Evolutionary conservation across 2,888 invertebrate species (phyloP), one percentile per base, ranked within the genome.

Genomic region (Agriopis leucophaearia): DNA sequence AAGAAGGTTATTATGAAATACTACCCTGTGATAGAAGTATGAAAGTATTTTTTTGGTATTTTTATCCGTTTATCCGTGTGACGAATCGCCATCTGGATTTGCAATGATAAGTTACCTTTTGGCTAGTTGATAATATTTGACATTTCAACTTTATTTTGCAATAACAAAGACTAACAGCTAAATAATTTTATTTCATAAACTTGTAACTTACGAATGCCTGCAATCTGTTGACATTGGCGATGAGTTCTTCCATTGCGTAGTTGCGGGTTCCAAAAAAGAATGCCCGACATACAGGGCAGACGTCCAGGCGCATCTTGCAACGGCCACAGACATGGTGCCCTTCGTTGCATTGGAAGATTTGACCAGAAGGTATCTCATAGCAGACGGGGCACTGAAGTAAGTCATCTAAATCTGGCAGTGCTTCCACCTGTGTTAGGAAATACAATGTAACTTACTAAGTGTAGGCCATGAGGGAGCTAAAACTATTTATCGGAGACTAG

Each of bases 331-430:
- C 91, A 81, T 95, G 94, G 76, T 95, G 95, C 0, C 95, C 95
- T 71, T 94, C 91, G 74, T 88, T 84, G 76, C 95, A 95, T 78
- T 94, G 94, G 70, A 92, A 89, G 67, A 95, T 94, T 69, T 90
- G 90, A 1, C 89, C 91, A 0, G 85, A 72, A 12, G 94, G 92
- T 63, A 92, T 89, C 74, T 94, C 94, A 76, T 94, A 94, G 81
- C 95, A 95, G n/a, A 95, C 92, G 27, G 94, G 95, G 79, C 95
- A 95, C 81, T 94, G 94, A 6, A 95, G 81, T 58, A 95, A 76
- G 64, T 95, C 94, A 76, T 95, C 95, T 60, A 95, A 84, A 72
- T 93, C 91, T 64, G 93, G 87, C 72, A 92, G 78, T 66, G 88
- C 78, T 64, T 93, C 93, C 35, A 85, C 68, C 93, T 93, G 64